phyloP scores from a whole-genome alignment of 1,140 invertebrate genomes.

The Adoxophyes honmai region DNA sequence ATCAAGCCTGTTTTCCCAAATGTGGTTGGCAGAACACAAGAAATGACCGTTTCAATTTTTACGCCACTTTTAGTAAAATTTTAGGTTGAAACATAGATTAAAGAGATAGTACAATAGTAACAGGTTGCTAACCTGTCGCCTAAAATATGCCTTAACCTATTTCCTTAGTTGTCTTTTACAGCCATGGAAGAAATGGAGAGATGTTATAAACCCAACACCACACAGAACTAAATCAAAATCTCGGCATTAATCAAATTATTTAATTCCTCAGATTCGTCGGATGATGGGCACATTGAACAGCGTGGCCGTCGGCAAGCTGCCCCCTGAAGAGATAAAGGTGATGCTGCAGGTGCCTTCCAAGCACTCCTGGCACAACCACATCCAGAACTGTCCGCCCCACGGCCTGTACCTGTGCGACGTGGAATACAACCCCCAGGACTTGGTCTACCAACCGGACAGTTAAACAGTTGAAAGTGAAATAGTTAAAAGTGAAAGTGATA shows the following conservation, averaged over 20 bases:
- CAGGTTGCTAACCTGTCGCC: too few relatives aligned
- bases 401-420: conserved; percentile 85
- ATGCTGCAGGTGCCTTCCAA: conserved; percentile 87
- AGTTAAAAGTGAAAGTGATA: not conserved
- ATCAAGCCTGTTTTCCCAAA: too few relatives aligned
- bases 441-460: conserved; percentile 48
- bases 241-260: not conserved
- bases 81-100: too few relatives aligned
- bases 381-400: conserved; percentile 76
- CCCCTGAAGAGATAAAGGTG: conserved; percentile 79
- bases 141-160: too few relatives aligned
- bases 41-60: too few relatives aligned
- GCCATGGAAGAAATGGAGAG: too few relatives aligned
- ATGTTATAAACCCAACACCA: too few relatives aligned
- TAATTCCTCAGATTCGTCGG: conserved; percentile 81
- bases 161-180: too few relatives aligned
- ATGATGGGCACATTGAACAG: conserved; percentile 82
- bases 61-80: too few relatives aligned
- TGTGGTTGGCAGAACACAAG: too few relatives aligned
- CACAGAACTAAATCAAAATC: conserved; percentile 25
- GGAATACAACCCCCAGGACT: conserved; percentile 79
- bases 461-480: not conserved
- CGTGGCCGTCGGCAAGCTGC: conserved; percentile 78
- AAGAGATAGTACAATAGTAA: too few relatives aligned
- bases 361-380: conserved; percentile 79